Evolutionary conservation across 2,888 invertebrate genomes (phyloP).

Genomic region (Parasteatoda lunata): DNA sequence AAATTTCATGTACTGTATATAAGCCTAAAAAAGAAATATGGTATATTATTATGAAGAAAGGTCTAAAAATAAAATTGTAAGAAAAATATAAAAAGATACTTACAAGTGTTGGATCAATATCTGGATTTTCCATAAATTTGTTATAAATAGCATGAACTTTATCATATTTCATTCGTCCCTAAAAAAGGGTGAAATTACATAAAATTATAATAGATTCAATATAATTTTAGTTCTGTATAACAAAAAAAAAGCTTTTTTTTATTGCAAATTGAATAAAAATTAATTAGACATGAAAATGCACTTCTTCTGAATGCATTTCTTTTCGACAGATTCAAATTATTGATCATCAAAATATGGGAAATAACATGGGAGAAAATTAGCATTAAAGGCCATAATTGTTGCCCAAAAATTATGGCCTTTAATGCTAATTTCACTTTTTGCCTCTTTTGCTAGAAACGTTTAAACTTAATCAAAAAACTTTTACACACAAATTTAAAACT

Average conservation of each 20-base stretch:
- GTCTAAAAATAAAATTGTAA: not conserved
- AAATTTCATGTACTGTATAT: slow-evolving; percentile 99
- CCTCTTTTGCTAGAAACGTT: no score
- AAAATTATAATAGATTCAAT: not conserved
- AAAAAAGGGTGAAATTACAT: slow-evolving; percentile 34
- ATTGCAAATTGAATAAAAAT: not conserved
- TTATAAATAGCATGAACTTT: slow-evolving; percentile 98
- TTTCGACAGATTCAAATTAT: no score
- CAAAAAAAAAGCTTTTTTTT: not conserved
- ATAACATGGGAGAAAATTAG: no score
- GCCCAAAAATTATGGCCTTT: no score
- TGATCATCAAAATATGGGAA: no score
- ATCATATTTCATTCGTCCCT: slow-evolving; percentile 92
- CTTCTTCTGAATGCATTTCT: no score
- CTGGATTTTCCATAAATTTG: slow-evolving; percentile 88
- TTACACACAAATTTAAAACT: no score
- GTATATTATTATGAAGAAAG: not conserved
- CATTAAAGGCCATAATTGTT: no score
- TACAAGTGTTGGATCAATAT: slow-evolving; percentile 96
- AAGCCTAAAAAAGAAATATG: slow-evolving; percentile 80
- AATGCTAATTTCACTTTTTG: no score
- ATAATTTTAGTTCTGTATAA: not conserved
- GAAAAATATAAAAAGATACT: slow-evolving; percentile 70
- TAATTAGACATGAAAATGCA: no score
- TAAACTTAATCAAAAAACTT: no score